Evolutionary conservation across 1,140 invertebrate genomes (phyloP).

Genomic region (Heliconius congener): DNA sequence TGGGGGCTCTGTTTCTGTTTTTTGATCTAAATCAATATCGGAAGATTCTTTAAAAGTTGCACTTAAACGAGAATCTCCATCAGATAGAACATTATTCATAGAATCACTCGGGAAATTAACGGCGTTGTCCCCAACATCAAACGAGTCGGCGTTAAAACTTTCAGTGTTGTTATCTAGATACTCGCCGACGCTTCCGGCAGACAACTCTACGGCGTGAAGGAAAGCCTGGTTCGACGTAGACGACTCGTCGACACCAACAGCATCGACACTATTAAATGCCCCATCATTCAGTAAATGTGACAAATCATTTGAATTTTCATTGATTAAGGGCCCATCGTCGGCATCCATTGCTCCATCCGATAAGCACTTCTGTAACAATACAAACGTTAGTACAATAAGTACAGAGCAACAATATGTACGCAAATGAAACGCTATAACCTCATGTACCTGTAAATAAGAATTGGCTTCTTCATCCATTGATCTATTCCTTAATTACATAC

Average conservation of each 20-base stretch:
- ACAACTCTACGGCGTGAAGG: slow-evolving; percentile 71
- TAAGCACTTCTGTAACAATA: slow-evolving; percentile 59
- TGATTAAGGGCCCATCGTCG: slow-evolving; percentile 71
- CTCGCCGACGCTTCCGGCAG: slow-evolving; percentile 68
- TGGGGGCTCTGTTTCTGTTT: slow-evolving; percentile 24
- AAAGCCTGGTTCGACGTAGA: slow-evolving; percentile 74
- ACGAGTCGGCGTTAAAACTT: slow-evolving; percentile 65
- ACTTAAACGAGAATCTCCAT: slow-evolving; percentile 65
- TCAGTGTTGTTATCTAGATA: slow-evolving; percentile 68
- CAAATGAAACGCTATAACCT: slow-evolving; percentile 48
- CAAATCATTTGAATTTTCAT: slow-evolving; percentile 73
- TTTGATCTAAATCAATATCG: slow-evolving; percentile 58
- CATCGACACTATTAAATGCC: slow-evolving; percentile 73
- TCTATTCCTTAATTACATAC: slow-evolving; percentile 13
- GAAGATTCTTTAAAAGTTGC: slow-evolving; percentile 55
- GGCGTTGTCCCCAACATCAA: slow-evolving; percentile 74
- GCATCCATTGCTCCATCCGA: slow-evolving; percentile 69
- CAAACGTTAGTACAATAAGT: slow-evolving; percentile 31
- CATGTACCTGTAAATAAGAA: slow-evolving; percentile 65
- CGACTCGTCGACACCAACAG: slow-evolving; percentile 65
- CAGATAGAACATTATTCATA: slow-evolving; percentile 65
- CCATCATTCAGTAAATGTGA: slow-evolving; percentile 73
- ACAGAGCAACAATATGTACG: slow-evolving; percentile 17
- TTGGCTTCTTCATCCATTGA: slow-evolving; percentile 71
- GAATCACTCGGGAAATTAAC: slow-evolving; percentile 70